Evolutionary conservation across 2,888 invertebrate species (phyloP).

Genomic region (Ennomos erosarius): DNA sequence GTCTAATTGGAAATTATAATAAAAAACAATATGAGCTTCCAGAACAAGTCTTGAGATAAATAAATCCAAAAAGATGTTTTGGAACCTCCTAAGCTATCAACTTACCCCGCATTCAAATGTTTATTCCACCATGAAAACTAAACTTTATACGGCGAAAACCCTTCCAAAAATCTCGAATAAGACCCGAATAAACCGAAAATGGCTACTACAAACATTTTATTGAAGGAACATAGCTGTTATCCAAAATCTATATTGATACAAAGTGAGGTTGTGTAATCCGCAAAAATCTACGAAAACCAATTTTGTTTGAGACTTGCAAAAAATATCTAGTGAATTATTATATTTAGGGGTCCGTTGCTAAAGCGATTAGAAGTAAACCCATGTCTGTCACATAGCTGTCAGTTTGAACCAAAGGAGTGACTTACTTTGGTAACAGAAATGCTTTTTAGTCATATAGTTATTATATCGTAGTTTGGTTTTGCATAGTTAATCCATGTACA

Average conservation of each 20-base stretch:
- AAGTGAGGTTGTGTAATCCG: constrained; percentile 16
- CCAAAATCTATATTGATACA: constrained; percentile 16
- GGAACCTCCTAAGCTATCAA: neutral
- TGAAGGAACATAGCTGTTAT: constrained; percentile 5
- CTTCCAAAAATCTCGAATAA: constrained; percentile 10
- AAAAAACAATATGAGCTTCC: too few relatives aligned
- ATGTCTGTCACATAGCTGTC: too few relatives aligned
- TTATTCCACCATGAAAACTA: constrained; percentile 17
- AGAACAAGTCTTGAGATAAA: too few relatives aligned
- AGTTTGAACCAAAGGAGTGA: too few relatives aligned
- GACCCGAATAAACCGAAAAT: constrained; percentile 17
- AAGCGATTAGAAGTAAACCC: too few relatives aligned
- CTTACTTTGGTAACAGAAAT: too few relatives aligned
- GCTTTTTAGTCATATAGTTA: too few relatives aligned
- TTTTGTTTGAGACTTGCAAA: constrained; percentile 21
- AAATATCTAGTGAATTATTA: constrained; percentile 14
- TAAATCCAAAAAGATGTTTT: too few relatives aligned
- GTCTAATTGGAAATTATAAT: too few relatives aligned
- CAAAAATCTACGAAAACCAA: constrained; percentile 21
- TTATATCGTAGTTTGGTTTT: too few relatives aligned
- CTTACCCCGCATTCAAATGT: constrained; percentile 1
- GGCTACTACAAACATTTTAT: constrained; percentile 22
- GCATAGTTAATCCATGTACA: too few relatives aligned
- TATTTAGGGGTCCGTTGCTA: constrained; percentile 8
- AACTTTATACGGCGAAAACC: constrained; percentile 12